phyloP scores from a whole-genome alignment of 2,888 invertebrate genomes.

The Chymomyza caudatula region DNA sequence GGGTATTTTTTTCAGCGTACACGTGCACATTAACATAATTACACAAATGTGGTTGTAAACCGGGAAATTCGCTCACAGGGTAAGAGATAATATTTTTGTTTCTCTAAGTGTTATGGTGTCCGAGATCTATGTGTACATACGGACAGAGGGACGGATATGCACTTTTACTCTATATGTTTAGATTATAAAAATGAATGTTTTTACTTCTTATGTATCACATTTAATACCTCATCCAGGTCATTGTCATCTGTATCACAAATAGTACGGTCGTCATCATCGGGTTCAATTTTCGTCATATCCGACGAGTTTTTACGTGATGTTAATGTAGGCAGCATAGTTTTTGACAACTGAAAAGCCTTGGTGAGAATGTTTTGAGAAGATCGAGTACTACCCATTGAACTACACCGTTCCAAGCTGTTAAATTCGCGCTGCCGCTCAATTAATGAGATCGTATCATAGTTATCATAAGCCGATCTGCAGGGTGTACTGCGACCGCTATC shows the following conservation, averaged over 20 bases:
- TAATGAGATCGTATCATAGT: constrained; percentile 75
- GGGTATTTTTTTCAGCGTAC: no score
- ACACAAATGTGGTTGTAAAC: no score
- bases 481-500: constrained; percentile 68
- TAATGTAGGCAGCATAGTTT: constrained; percentile 76
- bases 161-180: no score
- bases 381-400: constrained; percentile 81
- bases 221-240: constrained; percentile 73
- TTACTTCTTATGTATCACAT: no score
- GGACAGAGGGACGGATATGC: no score
- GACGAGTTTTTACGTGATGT: constrained; percentile 75
- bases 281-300: constrained; percentile 70
- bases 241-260: constrained; percentile 84
- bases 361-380: constrained; percentile 91
- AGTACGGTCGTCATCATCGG: constrained; percentile 82
- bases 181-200: no score
- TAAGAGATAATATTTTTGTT: no score
- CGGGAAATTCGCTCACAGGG: no score
- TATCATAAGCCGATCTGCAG: constrained; percentile 64
- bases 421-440: constrained; percentile 77
- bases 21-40: no score
- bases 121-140: no score
- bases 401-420: constrained; percentile 75
- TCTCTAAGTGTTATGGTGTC: no score
- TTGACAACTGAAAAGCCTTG: constrained; percentile 86